Percentiles rank a stretch among this genome's conserved stretches.
These are phyloP conservation scores for Bellardia bayeri DNA, from an alignment of 2,888 invertebrate species.

Conservation along the genomic window DNA sequence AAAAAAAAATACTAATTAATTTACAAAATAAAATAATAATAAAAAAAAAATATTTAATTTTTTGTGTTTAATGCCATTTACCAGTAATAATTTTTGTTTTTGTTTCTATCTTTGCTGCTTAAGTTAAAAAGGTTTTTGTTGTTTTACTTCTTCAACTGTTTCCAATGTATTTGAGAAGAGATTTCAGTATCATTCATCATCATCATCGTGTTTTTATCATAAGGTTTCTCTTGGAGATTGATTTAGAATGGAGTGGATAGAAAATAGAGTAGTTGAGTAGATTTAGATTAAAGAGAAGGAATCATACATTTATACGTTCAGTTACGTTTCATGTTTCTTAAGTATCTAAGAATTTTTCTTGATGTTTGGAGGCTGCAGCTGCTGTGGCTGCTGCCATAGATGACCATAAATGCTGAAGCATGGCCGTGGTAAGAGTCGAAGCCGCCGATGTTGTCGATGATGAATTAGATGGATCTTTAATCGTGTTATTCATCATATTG, in stretches of 20 bases:
- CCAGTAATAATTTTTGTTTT: slow-evolving; percentile 66
- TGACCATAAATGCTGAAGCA: slow-evolving; percentile 70
- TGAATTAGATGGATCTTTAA: slow-evolving; percentile 40
- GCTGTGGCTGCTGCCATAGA: slow-evolving; percentile 71
- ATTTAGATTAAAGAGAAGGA: slow-evolving; percentile 39
- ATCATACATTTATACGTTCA: slow-evolving; percentile 12
- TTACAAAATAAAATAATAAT: slow-evolving; percentile 69
- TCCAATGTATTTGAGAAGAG: slow-evolving; percentile 56
- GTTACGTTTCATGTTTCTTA: slow-evolving; percentile 3
- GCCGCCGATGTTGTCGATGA: slow-evolving; percentile 60
- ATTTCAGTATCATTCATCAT: slow-evolving; percentile 41
- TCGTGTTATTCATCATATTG: slow-evolving; percentile 71
- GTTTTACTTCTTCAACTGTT: slow-evolving; percentile 47
- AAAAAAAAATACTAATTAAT: slow-evolving; percentile 53
- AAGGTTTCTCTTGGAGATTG: slow-evolving; percentile 48
- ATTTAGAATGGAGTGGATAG: slow-evolving; percentile 22
- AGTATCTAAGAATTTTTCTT: slow-evolving; percentile 61
- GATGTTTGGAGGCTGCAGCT: slow-evolving; percentile 72
- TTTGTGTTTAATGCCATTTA: slow-evolving; percentile 72
- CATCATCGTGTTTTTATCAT: slow-evolving; percentile 23
- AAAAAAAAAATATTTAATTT: slow-evolving; percentile 54
- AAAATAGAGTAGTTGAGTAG: slow-evolving; percentile 30
- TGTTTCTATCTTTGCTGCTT: slow-evolving; percentile 63
- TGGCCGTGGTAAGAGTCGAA: slow-evolving; percentile 69
- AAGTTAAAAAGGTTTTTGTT: slow-evolving; percentile 54